Percentiles rank a stretch among this genome's conserved stretches.
phyloP scores from a whole-genome alignment of 35 echinoderm and acorn worm genomes.

The Stichopus chloronotus region DNA sequence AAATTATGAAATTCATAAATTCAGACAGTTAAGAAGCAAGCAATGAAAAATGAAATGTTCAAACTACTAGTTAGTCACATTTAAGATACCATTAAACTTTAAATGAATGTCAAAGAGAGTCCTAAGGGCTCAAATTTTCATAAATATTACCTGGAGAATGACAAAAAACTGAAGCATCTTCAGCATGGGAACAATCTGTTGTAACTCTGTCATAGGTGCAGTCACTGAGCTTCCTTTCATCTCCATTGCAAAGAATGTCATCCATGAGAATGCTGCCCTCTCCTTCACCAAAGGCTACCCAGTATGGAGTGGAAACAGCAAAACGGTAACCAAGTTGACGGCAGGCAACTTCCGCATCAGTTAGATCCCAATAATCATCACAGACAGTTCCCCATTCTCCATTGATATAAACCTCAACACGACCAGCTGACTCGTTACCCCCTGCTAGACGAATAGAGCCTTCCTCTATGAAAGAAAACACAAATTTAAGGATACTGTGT shows the following conservation, averaged over 20 bases:
- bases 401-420: slow-evolving; percentile 15
- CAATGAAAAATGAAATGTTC: no score
- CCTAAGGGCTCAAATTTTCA: no score
- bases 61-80: no score
- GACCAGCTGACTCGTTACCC: slow-evolving; percentile 10
- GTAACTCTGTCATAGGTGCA: background rate
- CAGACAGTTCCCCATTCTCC: slow-evolving; percentile 34
- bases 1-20: no score
- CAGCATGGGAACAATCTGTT: no score
- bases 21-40: no score
- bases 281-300: slow-evolving; percentile 17
- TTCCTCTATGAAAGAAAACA: background rate
- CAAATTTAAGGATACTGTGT: no score
- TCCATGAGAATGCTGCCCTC: slow-evolving; percentile 1
- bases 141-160: no score
- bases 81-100: no score
- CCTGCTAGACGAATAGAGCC: background rate
- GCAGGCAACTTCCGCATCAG: slow-evolving; percentile 21
- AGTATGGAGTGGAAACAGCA: background rate
- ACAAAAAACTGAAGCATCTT: no score
- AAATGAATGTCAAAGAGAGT: no score
- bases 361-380: background rate
- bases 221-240: background rate
- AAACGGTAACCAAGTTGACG: background rate
- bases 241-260: background rate